phyloP scores from a whole-genome alignment of 2,888 invertebrate species.

The Ichneumoninae sp. region DNA sequence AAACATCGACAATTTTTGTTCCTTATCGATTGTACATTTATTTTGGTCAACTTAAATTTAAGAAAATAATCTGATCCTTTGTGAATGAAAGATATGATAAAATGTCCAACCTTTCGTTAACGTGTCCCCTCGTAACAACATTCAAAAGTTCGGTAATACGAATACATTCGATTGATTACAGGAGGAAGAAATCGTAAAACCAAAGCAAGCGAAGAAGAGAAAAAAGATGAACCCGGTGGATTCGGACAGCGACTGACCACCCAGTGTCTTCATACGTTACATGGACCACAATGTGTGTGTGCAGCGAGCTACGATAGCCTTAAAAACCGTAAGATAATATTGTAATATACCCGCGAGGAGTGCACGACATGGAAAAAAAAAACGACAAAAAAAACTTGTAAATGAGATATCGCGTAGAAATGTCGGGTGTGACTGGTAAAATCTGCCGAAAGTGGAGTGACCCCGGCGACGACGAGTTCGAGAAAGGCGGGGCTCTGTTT shows the following conservation, averaged over 20 bases:
- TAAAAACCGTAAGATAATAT: conserved; percentile 82
- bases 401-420: conserved; percentile 38
- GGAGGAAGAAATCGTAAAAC: conserved; percentile 96
- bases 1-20: not conserved
- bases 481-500: conserved; percentile 34
- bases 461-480: conserved; percentile 12
- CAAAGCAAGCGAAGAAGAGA: conserved; percentile 95
- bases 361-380: conserved; percentile 55
- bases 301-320: conserved; percentile 81
- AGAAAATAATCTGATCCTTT: not conserved
- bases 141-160: conserved; percentile 37
- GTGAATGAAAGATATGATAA: not conserved
- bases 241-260: conserved; percentile 96
- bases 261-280: conserved; percentile 82
- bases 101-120: not conserved
- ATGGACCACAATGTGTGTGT: conserved; percentile 82
- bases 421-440: conserved; percentile 35
- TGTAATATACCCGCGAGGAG: conserved; percentile 68
- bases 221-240: conserved; percentile 91
- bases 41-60: not conserved
- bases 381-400: conserved; percentile 59
- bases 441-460: conserved; percentile 17
- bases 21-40: not conserved
- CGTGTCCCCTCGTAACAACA: not conserved
- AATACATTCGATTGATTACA: conserved; percentile 83